These are phyloP conservation scores for Caenorhabditis angaria DNA, from an alignment of 2,888 invertebrate genomes.

Conservation along the genomic window DNA sequence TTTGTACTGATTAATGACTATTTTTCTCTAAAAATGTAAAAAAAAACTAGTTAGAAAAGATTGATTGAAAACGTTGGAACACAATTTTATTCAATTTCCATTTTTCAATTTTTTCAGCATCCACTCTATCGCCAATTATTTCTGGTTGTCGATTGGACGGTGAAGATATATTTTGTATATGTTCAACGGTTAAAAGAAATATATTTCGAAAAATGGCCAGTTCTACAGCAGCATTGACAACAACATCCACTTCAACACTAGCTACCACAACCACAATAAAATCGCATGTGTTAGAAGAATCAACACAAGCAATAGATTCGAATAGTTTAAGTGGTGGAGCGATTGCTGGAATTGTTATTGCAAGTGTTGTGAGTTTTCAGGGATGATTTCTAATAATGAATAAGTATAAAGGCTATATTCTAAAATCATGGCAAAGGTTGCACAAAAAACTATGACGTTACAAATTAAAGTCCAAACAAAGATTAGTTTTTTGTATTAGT, in stretches of 20 bases:
- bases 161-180: constrained; percentile 53
- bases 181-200: constrained; percentile 34
- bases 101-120: constrained; percentile 25
- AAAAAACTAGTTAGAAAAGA: neutral
- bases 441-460: too few relatives aligned
- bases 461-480: too few relatives aligned
- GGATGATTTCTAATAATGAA: neutral
- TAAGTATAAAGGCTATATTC: too few relatives aligned
- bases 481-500: too few relatives aligned
- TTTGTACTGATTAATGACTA: too few relatives aligned
- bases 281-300: constrained; percentile 9
- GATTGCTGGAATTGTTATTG: constrained; percentile 65
- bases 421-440: too few relatives aligned
- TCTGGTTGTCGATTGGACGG: constrained; percentile 53
- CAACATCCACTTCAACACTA: constrained; percentile 15
- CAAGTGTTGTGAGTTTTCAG: constrained; percentile 56
- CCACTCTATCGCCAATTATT: constrained; percentile 51
- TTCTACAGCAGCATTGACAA: constrained; percentile 6
- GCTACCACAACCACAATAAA: constrained; percentile 7
- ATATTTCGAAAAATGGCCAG: constrained; percentile 34
- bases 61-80: neutral
- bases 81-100: neutral
- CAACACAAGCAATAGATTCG: neutral
- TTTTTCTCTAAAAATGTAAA: constrained; percentile 12
- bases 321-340: constrained; percentile 58